A percentile compares a stretch with the other conserved stretches of the same genome.
Conservation (phyloP, 1,140 invertebrate species). For the Phymastichus coffea region DNA sequence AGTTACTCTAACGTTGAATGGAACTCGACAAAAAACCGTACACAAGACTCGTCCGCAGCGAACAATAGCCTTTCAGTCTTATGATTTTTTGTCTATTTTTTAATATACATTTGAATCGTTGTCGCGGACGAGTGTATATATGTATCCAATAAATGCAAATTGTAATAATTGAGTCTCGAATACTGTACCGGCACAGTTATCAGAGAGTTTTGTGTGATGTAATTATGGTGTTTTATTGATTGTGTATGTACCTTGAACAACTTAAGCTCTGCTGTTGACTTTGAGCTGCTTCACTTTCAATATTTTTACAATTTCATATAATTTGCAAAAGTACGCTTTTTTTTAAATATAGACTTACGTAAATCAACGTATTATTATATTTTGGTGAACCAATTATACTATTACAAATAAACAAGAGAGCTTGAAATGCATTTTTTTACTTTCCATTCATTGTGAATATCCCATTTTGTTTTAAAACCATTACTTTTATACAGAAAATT, state of each 20-base stretch:
- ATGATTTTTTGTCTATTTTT: conserved; percentile 11
- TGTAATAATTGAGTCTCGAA: not conserved
- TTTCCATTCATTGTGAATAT: not conserved
- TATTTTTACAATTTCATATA: no score
- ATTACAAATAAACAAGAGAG: conserved; percentile 13
- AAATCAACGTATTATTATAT: no score
- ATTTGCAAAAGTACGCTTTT: no score
- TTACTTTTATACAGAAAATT: no score
- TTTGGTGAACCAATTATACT: no score
- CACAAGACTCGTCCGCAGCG: conserved; percentile 4
- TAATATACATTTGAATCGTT: conserved; percentile 1
- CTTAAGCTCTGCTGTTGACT: conserved; percentile 3
- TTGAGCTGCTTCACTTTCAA: not conserved
- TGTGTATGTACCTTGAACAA: not conserved
- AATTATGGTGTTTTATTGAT: not conserved
- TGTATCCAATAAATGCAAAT: not conserved
- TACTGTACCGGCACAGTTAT: not conserved
- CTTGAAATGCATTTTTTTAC: conserved; percentile 6
- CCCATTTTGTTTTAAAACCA: not conserved
- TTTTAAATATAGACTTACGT: no score
- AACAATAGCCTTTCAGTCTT: conserved; percentile 39
- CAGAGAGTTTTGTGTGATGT: not conserved
- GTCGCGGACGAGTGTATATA: not conserved
- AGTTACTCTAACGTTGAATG: no score
- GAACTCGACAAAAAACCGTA: not conserved